These are phyloP conservation scores for Tetranychus truncatus DNA, from an alignment of 2,888 invertebrate species.

Conservation along the genomic window DNA sequence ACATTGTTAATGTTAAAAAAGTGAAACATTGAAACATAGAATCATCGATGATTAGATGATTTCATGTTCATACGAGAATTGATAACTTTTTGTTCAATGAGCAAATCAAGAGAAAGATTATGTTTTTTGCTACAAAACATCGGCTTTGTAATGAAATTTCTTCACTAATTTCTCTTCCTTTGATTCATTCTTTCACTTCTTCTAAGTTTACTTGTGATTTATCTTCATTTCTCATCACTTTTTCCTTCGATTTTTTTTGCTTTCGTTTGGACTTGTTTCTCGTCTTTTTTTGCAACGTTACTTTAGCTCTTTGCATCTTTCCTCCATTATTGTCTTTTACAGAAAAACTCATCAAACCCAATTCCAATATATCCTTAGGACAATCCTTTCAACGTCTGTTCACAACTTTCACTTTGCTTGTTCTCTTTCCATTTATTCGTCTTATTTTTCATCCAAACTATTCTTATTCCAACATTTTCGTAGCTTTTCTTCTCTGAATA, in stretches of 20 bases:
- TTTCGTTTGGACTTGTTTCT: background rate
- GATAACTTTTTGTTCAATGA: too few species aligned
- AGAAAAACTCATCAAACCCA: background rate
- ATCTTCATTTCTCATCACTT: background rate
- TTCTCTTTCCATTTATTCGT: background rate
- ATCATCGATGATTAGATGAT: too few species aligned
- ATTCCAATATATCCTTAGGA: background rate
- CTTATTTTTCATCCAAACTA: background rate
- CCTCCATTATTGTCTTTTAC: conserved; percentile 5
- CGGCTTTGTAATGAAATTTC: background rate
- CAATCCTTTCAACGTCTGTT: background rate
- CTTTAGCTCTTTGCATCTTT: background rate
- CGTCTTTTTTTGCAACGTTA: too few species aligned
- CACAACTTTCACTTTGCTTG: background rate
- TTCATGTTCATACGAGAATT: too few species aligned
- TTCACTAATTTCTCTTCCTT: background rate
- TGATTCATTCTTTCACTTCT: background rate
- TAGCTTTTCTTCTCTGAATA: background rate
- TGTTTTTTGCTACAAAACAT: too few species aligned
- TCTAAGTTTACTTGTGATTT: background rate
- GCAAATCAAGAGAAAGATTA: too few species aligned
- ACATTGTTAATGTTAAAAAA: too few species aligned
- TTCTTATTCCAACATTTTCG: background rate
- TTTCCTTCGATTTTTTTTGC: background rate
- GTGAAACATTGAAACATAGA: too few species aligned